Evolutionary conservation across 2,797 vertebrate genomes (phyloP).

Genomic region (Neosilurus mollespiculum): DNA sequence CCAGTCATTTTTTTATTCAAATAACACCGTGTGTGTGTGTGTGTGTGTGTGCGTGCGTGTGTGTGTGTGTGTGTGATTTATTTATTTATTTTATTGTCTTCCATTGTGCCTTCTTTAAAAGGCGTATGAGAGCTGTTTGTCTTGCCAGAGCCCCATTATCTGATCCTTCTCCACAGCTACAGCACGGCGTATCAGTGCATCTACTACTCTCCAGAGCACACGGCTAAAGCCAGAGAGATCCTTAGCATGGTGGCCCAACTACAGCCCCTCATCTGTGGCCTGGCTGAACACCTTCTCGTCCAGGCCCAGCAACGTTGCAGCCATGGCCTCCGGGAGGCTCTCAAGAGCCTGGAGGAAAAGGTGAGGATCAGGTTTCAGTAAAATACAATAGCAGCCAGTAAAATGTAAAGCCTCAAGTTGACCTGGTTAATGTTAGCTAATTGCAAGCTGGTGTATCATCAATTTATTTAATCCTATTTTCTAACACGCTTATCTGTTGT

Average conservation of each 20-base stretch:
- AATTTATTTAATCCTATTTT: not conserved
- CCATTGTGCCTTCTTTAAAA: not conserved
- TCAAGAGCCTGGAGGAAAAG: constrained; percentile 94
- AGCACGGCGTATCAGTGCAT: constrained; percentile 97
- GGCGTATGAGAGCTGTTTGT: not conserved
- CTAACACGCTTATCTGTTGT: not conserved
- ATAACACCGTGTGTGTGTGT: not conserved
- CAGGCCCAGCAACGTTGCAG: constrained; percentile 87
- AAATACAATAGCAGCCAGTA: no score
- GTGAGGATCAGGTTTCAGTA: constrained; percentile 67
- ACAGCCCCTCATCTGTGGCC: constrained; percentile 87
- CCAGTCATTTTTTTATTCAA: not conserved
- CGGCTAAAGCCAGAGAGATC: constrained; percentile 94
- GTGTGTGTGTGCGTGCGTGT: no score
- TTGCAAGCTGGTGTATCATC: not conserved
- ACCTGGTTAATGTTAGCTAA: not conserved
- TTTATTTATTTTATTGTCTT: not conserved
- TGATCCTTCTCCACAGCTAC: constrained; percentile 63
- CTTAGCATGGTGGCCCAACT: constrained; percentile 89
- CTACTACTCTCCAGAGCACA: constrained; percentile 98
- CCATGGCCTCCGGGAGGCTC: constrained; percentile 85
- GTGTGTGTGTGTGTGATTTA: no score
- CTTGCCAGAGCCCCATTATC: not conserved
- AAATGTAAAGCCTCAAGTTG: no score
- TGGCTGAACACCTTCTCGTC: constrained; percentile 89